phyloP scores from a whole-genome alignment of 2,888 invertebrate genomes.

The Globia sparganii region DNA sequence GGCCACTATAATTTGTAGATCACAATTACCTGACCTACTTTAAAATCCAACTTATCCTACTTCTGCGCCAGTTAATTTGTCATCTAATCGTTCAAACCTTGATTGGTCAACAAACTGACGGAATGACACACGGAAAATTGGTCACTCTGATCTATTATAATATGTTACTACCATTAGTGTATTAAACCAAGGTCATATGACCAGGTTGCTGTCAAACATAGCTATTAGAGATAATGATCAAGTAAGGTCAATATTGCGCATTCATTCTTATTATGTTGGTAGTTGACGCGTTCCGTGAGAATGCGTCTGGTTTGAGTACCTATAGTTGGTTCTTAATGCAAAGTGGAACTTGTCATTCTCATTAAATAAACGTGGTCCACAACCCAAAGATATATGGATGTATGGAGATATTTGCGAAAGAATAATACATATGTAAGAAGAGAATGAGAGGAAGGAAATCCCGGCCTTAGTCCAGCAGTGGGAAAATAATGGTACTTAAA shows the following conservation, averaged over 20 bases:
- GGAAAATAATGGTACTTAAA: no score
- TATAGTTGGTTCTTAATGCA: conserved; percentile 9
- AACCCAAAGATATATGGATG: background rate
- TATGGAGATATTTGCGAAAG: background rate
- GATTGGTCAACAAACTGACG: conserved; percentile 62
- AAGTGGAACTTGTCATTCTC: conserved; percentile 3
- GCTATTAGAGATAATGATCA: conserved; percentile 71
- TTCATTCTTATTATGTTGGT: conserved; percentile 58
- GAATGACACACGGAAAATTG: conserved; percentile 67
- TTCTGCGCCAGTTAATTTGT: conserved; percentile 45
- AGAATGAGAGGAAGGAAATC: background rate
- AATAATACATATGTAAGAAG: background rate
- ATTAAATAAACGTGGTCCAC: conserved; percentile 5
- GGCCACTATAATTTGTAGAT: background rate
- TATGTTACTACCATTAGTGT: conserved; percentile 33
- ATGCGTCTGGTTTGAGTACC: conserved; percentile 30
- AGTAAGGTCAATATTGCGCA: conserved; percentile 68
- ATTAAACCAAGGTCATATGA: conserved; percentile 48
- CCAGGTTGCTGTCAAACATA: conserved; percentile 68
- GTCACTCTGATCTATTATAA: conserved; percentile 52
- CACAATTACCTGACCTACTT: conserved; percentile 28
- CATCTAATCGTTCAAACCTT: conserved; percentile 57
- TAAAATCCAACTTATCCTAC: background rate
- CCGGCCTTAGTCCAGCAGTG: background rate
- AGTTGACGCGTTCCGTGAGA: conserved; percentile 63